phyloP scores from a whole-genome alignment of 1,140 invertebrate genomes.

The Brachionus rotundiformis region DNA sequence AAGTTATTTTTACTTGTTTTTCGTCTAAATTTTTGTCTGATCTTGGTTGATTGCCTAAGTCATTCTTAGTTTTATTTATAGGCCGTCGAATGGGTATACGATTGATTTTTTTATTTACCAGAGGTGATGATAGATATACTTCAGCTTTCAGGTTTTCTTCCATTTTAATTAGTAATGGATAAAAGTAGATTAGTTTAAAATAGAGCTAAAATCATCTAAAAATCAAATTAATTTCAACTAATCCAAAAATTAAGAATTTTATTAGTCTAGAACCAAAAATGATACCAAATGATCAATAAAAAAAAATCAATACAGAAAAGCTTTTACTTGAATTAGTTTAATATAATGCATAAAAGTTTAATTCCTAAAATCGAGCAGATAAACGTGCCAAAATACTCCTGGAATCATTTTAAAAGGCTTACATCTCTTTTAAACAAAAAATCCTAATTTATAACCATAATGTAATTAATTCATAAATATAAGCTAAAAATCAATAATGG shows the following conservation, averaged over 20 bases:
- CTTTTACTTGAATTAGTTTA: no score
- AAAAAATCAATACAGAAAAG: no score
- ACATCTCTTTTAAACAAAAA: neutral
- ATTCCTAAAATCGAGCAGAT: neutral
- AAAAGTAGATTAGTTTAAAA: neutral
- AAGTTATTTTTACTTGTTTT: neutral
- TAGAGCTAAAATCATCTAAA: neutral
- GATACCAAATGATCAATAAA: neutral
- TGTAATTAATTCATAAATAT: conserved; percentile 10
- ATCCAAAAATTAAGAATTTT: neutral
- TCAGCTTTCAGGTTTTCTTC: neutral
- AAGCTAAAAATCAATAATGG: neutral
- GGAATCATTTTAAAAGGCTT: neutral
- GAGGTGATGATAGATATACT: neutral
- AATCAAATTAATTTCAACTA: neutral
- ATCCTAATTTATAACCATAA: no score
- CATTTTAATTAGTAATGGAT: neutral
- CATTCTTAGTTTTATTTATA: neutral
- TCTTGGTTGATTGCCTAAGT: neutral
- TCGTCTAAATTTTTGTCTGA: neutral
- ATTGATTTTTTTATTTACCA: neutral
- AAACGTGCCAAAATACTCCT: neutral
- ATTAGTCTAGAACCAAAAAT: neutral
- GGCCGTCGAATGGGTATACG: neutral
- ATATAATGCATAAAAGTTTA: neutral